Conservation (phyloP, 2,113 vertebrate species). For the Gymnogyps californianus region DNA sequence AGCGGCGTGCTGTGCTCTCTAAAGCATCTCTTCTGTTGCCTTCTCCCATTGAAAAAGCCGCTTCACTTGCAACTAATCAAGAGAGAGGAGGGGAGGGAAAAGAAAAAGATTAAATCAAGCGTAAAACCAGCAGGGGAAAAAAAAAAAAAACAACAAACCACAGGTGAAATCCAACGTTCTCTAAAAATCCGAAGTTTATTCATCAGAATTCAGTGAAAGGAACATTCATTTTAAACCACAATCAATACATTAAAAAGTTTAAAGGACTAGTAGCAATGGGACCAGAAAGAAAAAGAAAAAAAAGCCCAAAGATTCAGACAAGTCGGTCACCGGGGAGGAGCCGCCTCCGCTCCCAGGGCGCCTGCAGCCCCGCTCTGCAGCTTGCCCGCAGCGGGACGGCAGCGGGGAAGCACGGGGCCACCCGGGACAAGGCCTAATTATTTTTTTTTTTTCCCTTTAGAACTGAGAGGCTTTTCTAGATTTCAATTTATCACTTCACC, state of each 20-base stretch:
- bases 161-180: not conserved
- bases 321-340: not conserved
- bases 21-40: not conserved
- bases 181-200: conserved; percentile 63
- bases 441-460: not conserved
- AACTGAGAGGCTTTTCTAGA: not conserved
- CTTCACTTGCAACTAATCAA: not conserved
- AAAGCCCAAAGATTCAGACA: not conserved
- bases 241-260: conserved; percentile 43
- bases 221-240: conserved; percentile 64
- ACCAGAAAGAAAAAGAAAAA: not conserved
- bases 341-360: not conserved
- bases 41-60: not conserved
- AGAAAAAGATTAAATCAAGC: not conserved
- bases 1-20: not conserved
- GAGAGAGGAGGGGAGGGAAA: not conserved
- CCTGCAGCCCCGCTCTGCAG: not conserved
- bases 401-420: not conserved
- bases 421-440: not conserved
- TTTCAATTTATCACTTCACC: not conserved
- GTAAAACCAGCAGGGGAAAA: not conserved
- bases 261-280: conserved; percentile 15
- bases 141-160: not conserved
- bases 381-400: not conserved
- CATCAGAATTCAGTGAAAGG: conserved; percentile 53